Base-by-base conservation (phyloP, 2,113 vertebrate species). In the Rhea pennata region DNA sequence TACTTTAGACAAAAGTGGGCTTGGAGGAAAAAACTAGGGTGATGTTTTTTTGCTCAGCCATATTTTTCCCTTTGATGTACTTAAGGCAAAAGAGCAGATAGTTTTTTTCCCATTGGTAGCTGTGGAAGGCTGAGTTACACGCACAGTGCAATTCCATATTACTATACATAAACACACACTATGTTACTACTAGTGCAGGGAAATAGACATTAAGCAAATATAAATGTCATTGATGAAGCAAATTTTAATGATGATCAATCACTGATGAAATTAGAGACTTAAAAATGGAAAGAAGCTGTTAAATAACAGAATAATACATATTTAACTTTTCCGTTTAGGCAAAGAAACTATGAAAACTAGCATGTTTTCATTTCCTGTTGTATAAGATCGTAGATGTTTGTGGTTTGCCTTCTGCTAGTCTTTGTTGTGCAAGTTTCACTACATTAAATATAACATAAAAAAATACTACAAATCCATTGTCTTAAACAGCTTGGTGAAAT, bases 1-100 rank as follows among this genome's bases (percentile, higher is more conserved):
- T 95, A 95, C 97, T 98, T 98, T 95, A 96, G 98, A 99, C 98
- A 98, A 98, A 98, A 98, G 92, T 94, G 97, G 97, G 97, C 98
- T 98, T 84, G 95, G 96, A 98, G 98, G 98, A 97, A 97, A 80
- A 56, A 98, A 81, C 62, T 70, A 77, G 88, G 95, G 96, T 96
- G 97, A 98, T 98, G 97, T 94, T 97, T 84, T 78, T 77, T 83
- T 77, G 19, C 36, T 31, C 69, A 48, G 93, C 90, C 61, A 40
- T 56, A 84, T 90, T 81, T 76, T 93, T 90, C 53, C 75, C 74
- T 82, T 82, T 29, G 89, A 89, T 78, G 61, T 69, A 89, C 91
- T 92, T 62, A 70, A 92, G 96, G 97, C 96, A 67, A 95, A 75
- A 80, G 66, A 93, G 75, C 61, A 58, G 67, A 85, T 3, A 75